These are phyloP conservation scores for Macroramphosus scolopax DNA, from an alignment of 2,797 vertebrate genomes.

Conservation along the genomic window DNA sequence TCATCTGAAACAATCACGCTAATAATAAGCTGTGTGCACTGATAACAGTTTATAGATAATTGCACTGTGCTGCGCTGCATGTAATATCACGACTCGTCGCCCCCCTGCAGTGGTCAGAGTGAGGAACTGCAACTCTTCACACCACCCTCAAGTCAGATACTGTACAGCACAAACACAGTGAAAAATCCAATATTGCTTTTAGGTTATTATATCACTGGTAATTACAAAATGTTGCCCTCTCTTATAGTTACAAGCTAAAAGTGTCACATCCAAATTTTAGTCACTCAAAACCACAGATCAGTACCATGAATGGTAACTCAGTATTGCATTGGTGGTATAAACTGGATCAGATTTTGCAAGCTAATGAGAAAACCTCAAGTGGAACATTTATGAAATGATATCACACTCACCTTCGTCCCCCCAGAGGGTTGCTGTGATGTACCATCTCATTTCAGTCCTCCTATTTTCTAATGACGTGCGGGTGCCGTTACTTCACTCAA, in stretches of 20 bases:
- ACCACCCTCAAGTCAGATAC: too few species aligned
- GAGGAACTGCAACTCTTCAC: neutral
- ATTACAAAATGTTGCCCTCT: too few species aligned
- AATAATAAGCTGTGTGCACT: neutral
- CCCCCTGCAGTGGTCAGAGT: constrained; percentile 6
- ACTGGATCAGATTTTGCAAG: constrained; percentile 61
- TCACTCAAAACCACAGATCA: too few species aligned
- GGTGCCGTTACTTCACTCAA: constrained; percentile 17
- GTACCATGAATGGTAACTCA: too few species aligned
- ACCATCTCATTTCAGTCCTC: constrained; percentile 58
- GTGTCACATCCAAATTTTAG: too few species aligned
- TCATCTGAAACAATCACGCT: neutral
- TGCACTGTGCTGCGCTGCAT: neutral
- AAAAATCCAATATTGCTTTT: too few species aligned
- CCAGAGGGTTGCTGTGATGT: constrained; percentile 41
- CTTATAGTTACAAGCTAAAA: too few species aligned
- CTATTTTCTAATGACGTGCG: constrained; percentile 51
- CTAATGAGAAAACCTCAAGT: constrained; percentile 72
- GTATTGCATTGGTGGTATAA: too few species aligned
- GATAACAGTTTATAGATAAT: neutral
- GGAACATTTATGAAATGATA: constrained; percentile 67
- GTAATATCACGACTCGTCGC: neutral
- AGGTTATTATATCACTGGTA: too few species aligned
- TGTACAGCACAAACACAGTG: neutral
- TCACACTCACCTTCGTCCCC: constrained; percentile 52